Conservation (phyloP, 2,888 invertebrate species). For the Iphiclides podalirius region DNA sequence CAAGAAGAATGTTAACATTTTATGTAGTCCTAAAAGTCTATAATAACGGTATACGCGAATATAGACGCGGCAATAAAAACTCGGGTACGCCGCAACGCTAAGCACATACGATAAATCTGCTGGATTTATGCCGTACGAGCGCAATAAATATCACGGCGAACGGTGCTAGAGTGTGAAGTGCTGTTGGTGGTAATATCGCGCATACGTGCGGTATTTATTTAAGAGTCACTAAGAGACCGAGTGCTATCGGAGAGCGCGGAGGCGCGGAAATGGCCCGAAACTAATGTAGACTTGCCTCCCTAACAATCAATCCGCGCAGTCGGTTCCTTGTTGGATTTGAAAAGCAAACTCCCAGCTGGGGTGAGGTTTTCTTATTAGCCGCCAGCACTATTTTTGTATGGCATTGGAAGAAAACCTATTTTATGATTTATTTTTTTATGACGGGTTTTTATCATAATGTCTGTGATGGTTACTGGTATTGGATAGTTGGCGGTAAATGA, state of each 20-base stretch:
- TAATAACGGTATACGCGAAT: too few species aligned
- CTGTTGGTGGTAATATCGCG: conserved; percentile 67
- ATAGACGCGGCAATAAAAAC: conserved; percentile 12
- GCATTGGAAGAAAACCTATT: too few species aligned
- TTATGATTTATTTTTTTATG: too few species aligned
- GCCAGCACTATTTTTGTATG: too few species aligned
- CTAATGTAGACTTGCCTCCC: conserved; percentile 48
- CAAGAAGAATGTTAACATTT: too few species aligned
- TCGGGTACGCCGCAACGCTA: conserved; percentile 26
- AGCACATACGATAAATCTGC: conserved; percentile 50
- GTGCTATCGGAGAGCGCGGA: conserved; percentile 50
- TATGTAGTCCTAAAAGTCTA: too few species aligned
- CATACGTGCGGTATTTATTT: conserved; percentile 77
- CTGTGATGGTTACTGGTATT: too few species aligned
- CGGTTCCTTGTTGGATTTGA: conserved; percentile 1
- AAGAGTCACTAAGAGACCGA: conserved; percentile 58
- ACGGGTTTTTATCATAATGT: too few species aligned
- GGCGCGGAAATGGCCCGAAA: conserved; percentile 65
- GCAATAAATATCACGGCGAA: conserved; percentile 56
- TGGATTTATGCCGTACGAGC: conserved; percentile 51
- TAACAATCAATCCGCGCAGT: too few species aligned
- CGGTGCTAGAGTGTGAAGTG: conserved; percentile 69
- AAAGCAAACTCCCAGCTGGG: not conserved
- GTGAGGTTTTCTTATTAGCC: too few species aligned
- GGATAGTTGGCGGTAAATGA: too few species aligned